These are phyloP conservation scores for Acrocyrtus sp. DNA, from an alignment of 2,888 invertebrate species.

Conservation along the genomic window DNA sequence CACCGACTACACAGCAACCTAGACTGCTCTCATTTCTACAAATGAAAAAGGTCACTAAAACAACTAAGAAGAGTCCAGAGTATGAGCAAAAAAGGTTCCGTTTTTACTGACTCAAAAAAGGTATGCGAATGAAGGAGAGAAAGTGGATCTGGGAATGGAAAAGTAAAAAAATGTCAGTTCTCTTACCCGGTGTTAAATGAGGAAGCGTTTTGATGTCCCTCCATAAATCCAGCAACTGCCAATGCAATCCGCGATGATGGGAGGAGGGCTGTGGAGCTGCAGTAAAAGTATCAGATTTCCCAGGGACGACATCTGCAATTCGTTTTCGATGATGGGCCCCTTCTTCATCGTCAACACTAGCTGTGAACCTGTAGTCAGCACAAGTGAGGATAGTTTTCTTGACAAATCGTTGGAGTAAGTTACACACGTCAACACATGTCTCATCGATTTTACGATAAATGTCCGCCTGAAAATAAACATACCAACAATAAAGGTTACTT, in stretches of 20 bases:
- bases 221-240: slow-evolving; percentile 55
- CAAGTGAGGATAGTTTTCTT: slow-evolving; percentile 50
- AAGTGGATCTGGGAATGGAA: too few species aligned
- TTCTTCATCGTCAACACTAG: slow-evolving; percentile 3
- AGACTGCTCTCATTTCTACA: too few species aligned
- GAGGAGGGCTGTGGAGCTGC: not conserved
- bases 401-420: slow-evolving; percentile 51
- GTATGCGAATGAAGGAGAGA: not conserved
- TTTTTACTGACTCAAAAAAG: not conserved
- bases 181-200: slow-evolving; percentile 53
- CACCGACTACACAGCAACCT: too few species aligned
- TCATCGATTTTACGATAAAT: slow-evolving; percentile 64
- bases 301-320: slow-evolving; percentile 24
- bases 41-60: not conserved
- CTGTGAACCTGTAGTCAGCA: slow-evolving; percentile 21
- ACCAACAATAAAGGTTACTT: too few species aligned
- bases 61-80: not conserved
- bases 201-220: slow-evolving; percentile 46
- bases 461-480: slow-evolving; percentile 64
- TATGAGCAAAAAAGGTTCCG: not conserved
- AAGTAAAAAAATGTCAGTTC: too few species aligned
- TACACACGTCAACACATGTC: slow-evolving; percentile 51
- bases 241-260: slow-evolving; percentile 29
- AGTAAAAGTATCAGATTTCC: slow-evolving; percentile 16
- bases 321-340: slow-evolving; percentile 13